phyloP scores from a whole-genome alignment of 2,113 vertebrate genomes.

The Pitta sordida region DNA sequence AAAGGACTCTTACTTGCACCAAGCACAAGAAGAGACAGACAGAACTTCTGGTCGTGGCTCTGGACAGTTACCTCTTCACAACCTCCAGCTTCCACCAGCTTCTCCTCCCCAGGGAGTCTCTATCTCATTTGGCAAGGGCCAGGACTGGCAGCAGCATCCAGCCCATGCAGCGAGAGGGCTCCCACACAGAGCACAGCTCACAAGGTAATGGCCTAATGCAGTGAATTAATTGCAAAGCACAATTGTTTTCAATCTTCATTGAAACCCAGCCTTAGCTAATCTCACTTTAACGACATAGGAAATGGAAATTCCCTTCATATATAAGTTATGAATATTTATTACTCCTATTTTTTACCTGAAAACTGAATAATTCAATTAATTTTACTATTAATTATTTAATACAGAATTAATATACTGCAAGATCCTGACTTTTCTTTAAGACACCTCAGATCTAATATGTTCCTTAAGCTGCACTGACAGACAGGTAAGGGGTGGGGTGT shows the following conservation, averaged over 20 bases:
- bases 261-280: conserved; percentile 75
- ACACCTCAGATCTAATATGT: not conserved
- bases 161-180: not conserved
- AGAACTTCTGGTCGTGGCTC: not conserved
- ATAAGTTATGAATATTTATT: conserved; percentile 94
- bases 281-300: conserved; percentile 79
- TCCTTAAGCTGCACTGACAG: accelerated
- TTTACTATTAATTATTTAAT: conserved; percentile 91
- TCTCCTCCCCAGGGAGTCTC: not conserved
- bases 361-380: conserved; percentile 93
- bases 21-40: not conserved
- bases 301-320: conserved; percentile 84
- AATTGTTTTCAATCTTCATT: conserved; percentile 78
- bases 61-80: accelerated
- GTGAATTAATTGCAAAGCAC: conserved; percentile 73
- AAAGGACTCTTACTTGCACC: not conserved
- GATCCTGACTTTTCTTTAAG: conserved; percentile 37
- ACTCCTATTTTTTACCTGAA: conserved; percentile 82
- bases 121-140: not conserved
- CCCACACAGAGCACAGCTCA: not conserved
- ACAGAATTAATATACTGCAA: conserved; percentile 85
- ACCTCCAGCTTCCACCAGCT: not conserved
- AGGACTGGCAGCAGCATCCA: not conserved
- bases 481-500: not conserved
- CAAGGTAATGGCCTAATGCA: conserved; percentile 29